These are phyloP conservation scores for Sebastes paucispinis DNA, from an alignment of 2,797 vertebrate species.

Conservation along the genomic window DNA sequence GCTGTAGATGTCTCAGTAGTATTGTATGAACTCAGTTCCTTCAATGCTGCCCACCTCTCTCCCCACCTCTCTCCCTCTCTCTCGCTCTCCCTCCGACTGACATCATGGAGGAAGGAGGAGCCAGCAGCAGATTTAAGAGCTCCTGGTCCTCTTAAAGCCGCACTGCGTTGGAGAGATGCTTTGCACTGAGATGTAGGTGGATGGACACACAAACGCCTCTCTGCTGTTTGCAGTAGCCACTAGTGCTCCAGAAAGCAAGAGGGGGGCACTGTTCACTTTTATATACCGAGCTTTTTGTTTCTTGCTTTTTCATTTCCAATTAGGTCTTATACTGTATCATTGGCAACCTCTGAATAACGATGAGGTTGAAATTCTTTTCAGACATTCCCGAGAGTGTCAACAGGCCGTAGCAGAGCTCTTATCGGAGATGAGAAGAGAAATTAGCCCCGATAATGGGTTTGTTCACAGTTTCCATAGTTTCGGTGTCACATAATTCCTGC, in stretches of 20 bases:
- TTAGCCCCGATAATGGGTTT: constrained; percentile 19
- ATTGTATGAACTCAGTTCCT: constrained; percentile 84
- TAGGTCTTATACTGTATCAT: constrained; percentile 32
- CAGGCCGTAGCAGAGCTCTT: constrained; percentile 29
- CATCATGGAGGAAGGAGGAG: constrained; percentile 88
- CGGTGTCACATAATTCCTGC: not conserved
- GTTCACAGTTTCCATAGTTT: constrained; percentile 21
- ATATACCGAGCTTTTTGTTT: constrained; percentile 58
- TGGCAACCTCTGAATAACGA: constrained; percentile 35
- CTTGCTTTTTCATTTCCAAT: constrained; percentile 38
- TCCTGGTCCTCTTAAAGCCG: constrained; percentile 81
- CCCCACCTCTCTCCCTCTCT: constrained; percentile 80
- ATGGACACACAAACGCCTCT: constrained; percentile 53
- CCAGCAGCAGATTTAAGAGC: constrained; percentile 74
- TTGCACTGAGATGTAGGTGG: constrained; percentile 54
- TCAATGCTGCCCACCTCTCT: constrained; percentile 81
- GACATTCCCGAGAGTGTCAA: constrained; percentile 33
- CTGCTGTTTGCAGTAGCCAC: constrained; percentile 53
- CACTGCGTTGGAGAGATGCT: constrained; percentile 80
- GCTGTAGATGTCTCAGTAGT: constrained; percentile 85
- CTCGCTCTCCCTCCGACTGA: constrained; percentile 81
- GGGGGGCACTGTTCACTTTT: constrained; percentile 86
- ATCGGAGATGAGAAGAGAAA: constrained; percentile 22
- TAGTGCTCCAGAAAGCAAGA: constrained; percentile 72
- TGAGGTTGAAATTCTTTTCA: constrained; percentile 29